Base-by-base conservation (phyloP, 2,888 invertebrate genomes). In the Acheta domesticus region DNA sequence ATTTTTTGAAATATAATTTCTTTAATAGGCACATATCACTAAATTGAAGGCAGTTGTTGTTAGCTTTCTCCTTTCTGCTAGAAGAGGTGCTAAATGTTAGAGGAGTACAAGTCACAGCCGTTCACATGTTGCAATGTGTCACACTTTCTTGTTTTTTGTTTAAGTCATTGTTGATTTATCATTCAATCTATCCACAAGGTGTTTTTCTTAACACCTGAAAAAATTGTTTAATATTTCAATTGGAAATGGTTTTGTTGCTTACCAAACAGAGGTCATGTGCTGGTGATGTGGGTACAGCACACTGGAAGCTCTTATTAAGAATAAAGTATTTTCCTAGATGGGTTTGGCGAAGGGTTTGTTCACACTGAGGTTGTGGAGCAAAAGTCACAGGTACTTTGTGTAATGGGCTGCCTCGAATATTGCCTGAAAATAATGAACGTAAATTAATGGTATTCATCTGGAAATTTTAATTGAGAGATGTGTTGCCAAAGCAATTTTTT, bases 201-300 rank as follows among this genome's bases (percentile, higher is more conserved):
- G 36, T 8, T 8, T 36, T 36, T 36, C 3, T 8, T 5, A 36
- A 36, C 5, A 36, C 8, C 8, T 5, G 1, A 8, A 36, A 36
- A 36, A 8, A 36, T 8, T 8, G 8, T 36, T 36, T 36, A 36
- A 36, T 36, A 36, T 36, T 36, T 36, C 36, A 36, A 36, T 5
- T 36, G 36, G 36, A 36, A 36, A 4, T 36, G 36, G 36, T 5
- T 36, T 36, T 36, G 36, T 36, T 36, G 84, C 85, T 85, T 86
- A 93, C 94, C 88, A 92, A 92, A 89, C 96, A 96, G 80, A 95
- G 91, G 84, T 94, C 94, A 83, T 91, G 90, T 62, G 89, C 87
- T 23, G 92, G 90, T 85, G 90, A 88, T 77, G 88, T 88, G 0
- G 91, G 89, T 80, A 89, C 88, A 75, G 92, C 93, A 84, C 96